phyloP scores from a whole-genome alignment of 1,140 invertebrate species.

The Cydia splendana region DNA sequence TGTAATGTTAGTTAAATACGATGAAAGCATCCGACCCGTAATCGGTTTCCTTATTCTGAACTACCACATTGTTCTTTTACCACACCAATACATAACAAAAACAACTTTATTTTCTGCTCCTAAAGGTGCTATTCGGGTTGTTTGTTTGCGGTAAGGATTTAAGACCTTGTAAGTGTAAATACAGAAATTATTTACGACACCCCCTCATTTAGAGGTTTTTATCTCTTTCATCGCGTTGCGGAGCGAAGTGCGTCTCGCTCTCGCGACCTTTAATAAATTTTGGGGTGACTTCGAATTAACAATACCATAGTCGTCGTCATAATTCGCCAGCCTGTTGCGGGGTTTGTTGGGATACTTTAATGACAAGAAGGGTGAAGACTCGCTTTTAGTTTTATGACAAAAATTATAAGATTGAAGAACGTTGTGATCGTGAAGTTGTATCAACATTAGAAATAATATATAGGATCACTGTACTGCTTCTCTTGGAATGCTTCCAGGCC shows the following conservation, averaged over 20 bases:
- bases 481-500: too few species aligned
- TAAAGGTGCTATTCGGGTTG: neutral
- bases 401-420: constrained; percentile 1
- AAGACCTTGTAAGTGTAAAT: constrained; percentile 50
- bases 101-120: constrained; percentile 24
- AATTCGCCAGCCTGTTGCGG: constrained; percentile 53
- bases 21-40: constrained; percentile 52
- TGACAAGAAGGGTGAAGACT: constrained; percentile 26
- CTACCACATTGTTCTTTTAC: constrained; percentile 45
- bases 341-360: constrained; percentile 43
- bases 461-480: too few species aligned
- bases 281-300: constrained; percentile 56
- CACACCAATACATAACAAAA: constrained; percentile 25
- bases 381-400: neutral
- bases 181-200: constrained; percentile 60
- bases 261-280: constrained; percentile 49
- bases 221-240: constrained; percentile 40
- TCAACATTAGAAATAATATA: too few species aligned
- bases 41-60: constrained; percentile 53
- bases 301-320: constrained; percentile 55
- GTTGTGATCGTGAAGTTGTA: too few species aligned
- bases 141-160: constrained; percentile 30
- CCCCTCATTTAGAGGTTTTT: constrained; percentile 52
- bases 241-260: constrained; percentile 41
- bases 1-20: constrained; percentile 52